Evolutionary conservation across 2,797 vertebrate genomes (phyloP).

Genomic region (Protonibea diacanthus): DNA sequence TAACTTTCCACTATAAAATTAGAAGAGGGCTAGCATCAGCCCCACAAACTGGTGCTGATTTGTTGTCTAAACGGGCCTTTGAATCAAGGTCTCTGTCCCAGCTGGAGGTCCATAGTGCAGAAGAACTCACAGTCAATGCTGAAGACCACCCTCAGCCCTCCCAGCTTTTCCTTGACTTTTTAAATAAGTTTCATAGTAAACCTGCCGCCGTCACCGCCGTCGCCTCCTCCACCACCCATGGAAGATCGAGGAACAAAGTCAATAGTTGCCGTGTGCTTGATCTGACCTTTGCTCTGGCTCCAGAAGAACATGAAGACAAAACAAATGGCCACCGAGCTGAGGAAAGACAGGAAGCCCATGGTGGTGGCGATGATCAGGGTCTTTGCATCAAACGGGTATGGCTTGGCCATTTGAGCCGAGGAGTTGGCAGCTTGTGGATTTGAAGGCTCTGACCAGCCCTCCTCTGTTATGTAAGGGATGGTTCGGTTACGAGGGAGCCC

Average conservation of each 20-base stretch:
- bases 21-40: slow-evolving; percentile 32
- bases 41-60: slow-evolving; percentile 37
- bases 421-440: slow-evolving; percentile 80
- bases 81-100: slow-evolving; percentile 23
- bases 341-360: slow-evolving; percentile 92
- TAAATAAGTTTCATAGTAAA: slow-evolving; percentile 90
- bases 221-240: slow-evolving; percentile 83
- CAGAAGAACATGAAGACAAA: slow-evolving; percentile 94
- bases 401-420: slow-evolving; percentile 77
- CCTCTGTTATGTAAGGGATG: slow-evolving; percentile 74
- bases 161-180: slow-evolving; percentile 51
- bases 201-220: slow-evolving; percentile 81
- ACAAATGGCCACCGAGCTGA: slow-evolving; percentile 92
- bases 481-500: slow-evolving; percentile 82
- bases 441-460: slow-evolving; percentile 80
- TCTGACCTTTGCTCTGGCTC: slow-evolving; percentile 92
- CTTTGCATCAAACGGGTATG: slow-evolving; percentile 87
- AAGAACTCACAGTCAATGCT: slow-evolving; percentile 21
- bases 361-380: slow-evolving; percentile 90
- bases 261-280: slow-evolving; percentile 90
- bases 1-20: slow-evolving; percentile 52
- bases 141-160: not conserved
- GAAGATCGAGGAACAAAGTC: slow-evolving; percentile 89
- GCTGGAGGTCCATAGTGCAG: not conserved
- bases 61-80: slow-evolving; percentile 26